A percentile compares a stretch with the other conserved stretches of the same genome.
phyloP scores from a whole-genome alignment of 2,113 vertebrate genomes.

The human region DNA sequence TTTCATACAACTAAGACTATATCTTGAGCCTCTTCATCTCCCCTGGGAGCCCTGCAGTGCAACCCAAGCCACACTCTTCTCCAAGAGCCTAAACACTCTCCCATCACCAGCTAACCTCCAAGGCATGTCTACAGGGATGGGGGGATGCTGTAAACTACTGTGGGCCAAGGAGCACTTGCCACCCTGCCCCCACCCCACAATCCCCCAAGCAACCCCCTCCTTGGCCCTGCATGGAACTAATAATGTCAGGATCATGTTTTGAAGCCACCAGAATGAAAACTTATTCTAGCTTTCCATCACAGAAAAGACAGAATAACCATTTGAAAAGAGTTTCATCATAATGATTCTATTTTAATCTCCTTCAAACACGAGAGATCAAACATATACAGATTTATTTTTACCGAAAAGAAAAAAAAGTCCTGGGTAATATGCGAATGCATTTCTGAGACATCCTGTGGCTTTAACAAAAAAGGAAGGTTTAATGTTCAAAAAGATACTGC shows the following conservation, averaged over 20 bases:
- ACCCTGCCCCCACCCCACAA: neutral
- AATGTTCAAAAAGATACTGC: constrained; percentile 56
- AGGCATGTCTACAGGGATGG: neutral
- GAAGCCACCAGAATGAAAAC: constrained; percentile 65
- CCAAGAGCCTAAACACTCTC: neutral
- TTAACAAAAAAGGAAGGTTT: constrained; percentile 66
- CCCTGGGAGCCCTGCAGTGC: accelerated
- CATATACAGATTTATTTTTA: constrained; percentile 68
- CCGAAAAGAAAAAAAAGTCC: constrained; percentile 72
- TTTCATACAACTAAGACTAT: neutral
- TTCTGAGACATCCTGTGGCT: constrained; percentile 58
- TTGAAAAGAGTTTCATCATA: constrained; percentile 77
- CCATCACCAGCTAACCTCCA: neutral
- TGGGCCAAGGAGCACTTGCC: neutral
- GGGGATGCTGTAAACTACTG: accelerated
- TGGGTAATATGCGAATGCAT: constrained; percentile 52
- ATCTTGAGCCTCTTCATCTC: neutral
- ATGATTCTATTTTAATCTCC: constrained; percentile 80
- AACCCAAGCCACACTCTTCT: neutral
- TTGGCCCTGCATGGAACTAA: neutral
- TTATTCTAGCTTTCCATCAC: constrained; percentile 61
- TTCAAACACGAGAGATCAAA: constrained; percentile 80
- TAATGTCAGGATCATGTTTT: neutral
- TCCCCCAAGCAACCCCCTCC: no score
- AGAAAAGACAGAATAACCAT: constrained; percentile 65